Evolutionary conservation across 2,888 invertebrate species (phyloP), one percentile per base, ranked within the genome.

Genomic region (Odontothrips loti): DNA sequence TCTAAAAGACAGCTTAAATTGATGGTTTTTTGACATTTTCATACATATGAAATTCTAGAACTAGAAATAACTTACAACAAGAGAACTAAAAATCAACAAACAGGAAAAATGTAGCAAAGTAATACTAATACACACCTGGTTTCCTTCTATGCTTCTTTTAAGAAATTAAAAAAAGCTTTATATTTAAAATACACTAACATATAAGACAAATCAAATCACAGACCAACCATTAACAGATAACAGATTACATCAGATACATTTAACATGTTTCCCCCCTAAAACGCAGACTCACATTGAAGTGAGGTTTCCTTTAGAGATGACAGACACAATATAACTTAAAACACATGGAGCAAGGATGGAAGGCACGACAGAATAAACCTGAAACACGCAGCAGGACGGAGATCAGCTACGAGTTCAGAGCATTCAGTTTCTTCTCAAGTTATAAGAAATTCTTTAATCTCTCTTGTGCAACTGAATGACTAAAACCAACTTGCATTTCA

Each of bases 161-260:
- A 75, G 27, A 75, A 27, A 27, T 12, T 23, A 23, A 75, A 27
- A 27, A 75, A 27, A 23, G 27, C 68, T 75, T 75, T 75, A 27
- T 12, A 27, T 75, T 10, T 8, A 75, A 75, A 23, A 75, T 27
- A 75, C 68, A 75, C 68, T 75, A 75, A 27, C n/a, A 27, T 12
- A 75, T 75, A 75, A 75, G 68, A 75, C 27, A 75, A 75, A 75
- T 75, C 68, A 75, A 75, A 75, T 75, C 68, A 75, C 68, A 75
- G 68, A 75, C 68, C 68, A 75, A 75, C 68, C 68, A 12, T 75
- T 75, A 75, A 75, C 68, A 75, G 68, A 75, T 75, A 75, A 75
- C 23, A 75, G 68, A 75, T 75, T 75, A 75, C 27, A 75, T 75
- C 27, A 27, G 23, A 75, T 75, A 75, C 23, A 12, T 12, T 75